These are phyloP conservation scores for Hypena proboscidalis DNA, from an alignment of 2,888 invertebrate genomes.

Conservation along the genomic window DNA sequence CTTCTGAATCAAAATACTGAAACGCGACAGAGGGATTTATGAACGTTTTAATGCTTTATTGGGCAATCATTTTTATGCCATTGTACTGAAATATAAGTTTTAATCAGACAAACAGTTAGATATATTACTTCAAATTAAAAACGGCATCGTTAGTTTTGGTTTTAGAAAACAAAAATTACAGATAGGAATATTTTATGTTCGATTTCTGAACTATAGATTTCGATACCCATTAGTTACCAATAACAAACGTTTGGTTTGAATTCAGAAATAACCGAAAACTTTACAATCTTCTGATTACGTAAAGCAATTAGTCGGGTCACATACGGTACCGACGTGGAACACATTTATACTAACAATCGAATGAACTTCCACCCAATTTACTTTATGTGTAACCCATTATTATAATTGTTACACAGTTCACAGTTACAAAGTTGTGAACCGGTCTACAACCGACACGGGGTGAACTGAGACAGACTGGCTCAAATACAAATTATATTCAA, in stretches of 20 bases:
- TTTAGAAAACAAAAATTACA: too few species aligned
- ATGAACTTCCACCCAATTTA: constrained; percentile 73
- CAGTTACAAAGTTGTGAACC: constrained; percentile 63
- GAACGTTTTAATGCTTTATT: constrained; percentile 8
- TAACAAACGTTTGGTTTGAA: too few species aligned
- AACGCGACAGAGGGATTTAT: constrained; percentile 11
- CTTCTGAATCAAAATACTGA: constrained; percentile 28
- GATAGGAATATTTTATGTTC: background rate
- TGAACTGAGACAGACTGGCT: constrained; percentile 56
- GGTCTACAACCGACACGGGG: constrained; percentile 49
- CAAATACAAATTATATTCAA: constrained; percentile 55
- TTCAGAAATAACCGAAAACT: constrained; percentile 28
- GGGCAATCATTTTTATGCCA: too few species aligned
- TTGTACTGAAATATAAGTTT: too few species aligned
- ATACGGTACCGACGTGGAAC: constrained; percentile 52
- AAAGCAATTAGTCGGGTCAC: constrained; percentile 52
- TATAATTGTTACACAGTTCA: constrained; percentile 71
- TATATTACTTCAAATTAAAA: too few species aligned
- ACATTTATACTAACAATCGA: constrained; percentile 66
- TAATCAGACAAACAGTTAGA: too few species aligned
- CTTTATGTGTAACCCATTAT: constrained; percentile 76
- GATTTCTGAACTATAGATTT: too few species aligned
- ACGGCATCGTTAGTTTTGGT: too few species aligned
- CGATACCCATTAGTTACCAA: too few species aligned
- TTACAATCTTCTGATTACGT: constrained; percentile 37